Conservation (phyloP, 2,888 invertebrate genomes). For the Acholoe squamosa region DNA sequence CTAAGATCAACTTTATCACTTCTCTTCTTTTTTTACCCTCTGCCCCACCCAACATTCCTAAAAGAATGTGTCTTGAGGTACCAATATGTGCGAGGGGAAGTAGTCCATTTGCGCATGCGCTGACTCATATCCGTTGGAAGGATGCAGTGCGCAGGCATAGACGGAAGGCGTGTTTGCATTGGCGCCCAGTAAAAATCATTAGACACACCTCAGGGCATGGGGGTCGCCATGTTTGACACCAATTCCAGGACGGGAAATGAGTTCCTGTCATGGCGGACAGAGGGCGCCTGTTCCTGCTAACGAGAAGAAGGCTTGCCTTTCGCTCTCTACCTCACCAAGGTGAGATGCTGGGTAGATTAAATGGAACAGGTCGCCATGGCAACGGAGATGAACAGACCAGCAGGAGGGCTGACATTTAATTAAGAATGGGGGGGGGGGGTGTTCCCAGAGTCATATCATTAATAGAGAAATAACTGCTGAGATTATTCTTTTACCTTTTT, state of each 20-base stretch:
- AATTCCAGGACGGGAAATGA: constrained; percentile 58
- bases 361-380: neutral
- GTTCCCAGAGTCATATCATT: no score
- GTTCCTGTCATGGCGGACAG: neutral
- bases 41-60: neutral
- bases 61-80: neutral
- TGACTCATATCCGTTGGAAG: constrained; percentile 36
- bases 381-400: neutral
- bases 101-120: constrained; percentile 34
- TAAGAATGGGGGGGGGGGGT: no score
- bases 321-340: constrained; percentile 19
- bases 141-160: neutral
- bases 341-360: neutral
- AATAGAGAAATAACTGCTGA: no score
- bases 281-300: constrained; percentile 39
- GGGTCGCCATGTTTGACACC: constrained; percentile 44
- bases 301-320: constrained; percentile 30
- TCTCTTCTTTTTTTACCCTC: neutral
- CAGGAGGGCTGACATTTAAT: neutral
- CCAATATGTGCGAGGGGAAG: neutral
- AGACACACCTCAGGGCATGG: constrained; percentile 39
- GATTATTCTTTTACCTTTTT: no score
- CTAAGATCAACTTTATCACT: neutral
- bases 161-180: constrained; percentile 39
- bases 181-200: constrained; percentile 47